Percentiles rank a stretch among this genome's conserved stretches.
Conservation (phyloP, 1,140 invertebrate species). For the Pogonomyrmex californicus region DNA sequence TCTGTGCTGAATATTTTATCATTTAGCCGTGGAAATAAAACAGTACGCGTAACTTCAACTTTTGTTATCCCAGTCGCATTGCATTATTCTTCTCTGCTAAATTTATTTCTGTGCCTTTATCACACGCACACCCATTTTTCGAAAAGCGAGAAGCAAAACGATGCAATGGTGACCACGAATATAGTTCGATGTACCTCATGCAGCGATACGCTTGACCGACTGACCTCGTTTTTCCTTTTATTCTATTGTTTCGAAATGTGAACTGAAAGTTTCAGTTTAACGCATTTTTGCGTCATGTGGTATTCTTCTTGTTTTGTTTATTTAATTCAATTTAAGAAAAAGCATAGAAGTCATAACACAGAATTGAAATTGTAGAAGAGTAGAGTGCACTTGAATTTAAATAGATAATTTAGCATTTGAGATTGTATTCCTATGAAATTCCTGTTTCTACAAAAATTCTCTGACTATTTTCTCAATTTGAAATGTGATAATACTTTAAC, state of each 20-base stretch:
- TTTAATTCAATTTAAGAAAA: conserved; percentile 20
- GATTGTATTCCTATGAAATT: background rate
- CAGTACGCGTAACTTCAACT: background rate
- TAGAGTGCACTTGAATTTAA: background rate
- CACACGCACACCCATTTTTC: conserved; percentile 22
- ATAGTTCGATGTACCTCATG: conserved; percentile 38
- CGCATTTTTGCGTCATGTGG: background rate
- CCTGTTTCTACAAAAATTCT: background rate
- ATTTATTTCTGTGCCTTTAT: conserved; percentile 29
- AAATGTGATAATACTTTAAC: background rate
- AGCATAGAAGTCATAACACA: background rate
- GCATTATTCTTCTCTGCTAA: conserved; percentile 32
- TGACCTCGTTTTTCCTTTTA: conserved; percentile 59
- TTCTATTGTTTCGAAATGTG: conserved; percentile 6
- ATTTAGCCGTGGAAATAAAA: background rate
- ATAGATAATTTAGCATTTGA: background rate
- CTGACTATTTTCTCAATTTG: background rate
- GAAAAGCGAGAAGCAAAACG: background rate
- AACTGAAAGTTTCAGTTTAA: conserved; percentile 19
- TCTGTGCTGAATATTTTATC: background rate
- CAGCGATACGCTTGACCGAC: conserved; percentile 35
- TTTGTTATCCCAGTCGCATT: background rate
- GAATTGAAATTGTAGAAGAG: background rate
- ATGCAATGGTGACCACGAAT: background rate
- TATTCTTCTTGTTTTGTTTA: conserved; percentile 16